phyloP scores from a whole-genome alignment of 2,888 invertebrate species.

The Rhabditoides inermis region DNA sequence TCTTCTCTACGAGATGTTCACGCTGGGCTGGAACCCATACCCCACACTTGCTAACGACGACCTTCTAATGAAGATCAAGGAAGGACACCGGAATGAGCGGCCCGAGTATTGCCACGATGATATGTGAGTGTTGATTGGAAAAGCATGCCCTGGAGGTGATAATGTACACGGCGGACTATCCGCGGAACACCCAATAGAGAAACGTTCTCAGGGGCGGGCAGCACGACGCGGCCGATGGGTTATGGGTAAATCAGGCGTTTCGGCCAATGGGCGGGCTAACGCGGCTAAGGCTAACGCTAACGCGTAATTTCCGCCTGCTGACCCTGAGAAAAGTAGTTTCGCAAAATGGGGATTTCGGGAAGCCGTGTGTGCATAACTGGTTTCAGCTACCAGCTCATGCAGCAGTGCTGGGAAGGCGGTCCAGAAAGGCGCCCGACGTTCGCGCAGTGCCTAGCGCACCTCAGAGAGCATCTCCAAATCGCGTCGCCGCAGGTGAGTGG shows the following conservation, averaged over 20 bases:
- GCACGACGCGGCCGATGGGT: too few relatives aligned
- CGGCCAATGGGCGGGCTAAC: too few relatives aligned
- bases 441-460: slow-evolving; percentile 47
- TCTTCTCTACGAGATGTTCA: slow-evolving; percentile 61
- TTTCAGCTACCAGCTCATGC: slow-evolving; percentile 68
- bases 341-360: neutral
- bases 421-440: slow-evolving; percentile 74
- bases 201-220: too few relatives aligned
- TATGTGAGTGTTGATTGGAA: slow-evolving; percentile 63
- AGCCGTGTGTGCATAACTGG: neutral
- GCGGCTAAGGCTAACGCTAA: too few relatives aligned
- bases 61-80: slow-evolving; percentile 58
- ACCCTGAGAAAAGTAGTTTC: neutral
- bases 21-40: slow-evolving; percentile 64
- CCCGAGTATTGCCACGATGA: slow-evolving; percentile 74
- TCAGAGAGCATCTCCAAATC: slow-evolving; percentile 14
- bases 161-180: too few relatives aligned
- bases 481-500: slow-evolving; percentile 13
- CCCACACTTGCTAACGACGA: slow-evolving; percentile 52
- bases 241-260: too few relatives aligned
- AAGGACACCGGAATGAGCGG: slow-evolving; percentile 78
- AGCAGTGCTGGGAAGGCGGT: slow-evolving; percentile 74
- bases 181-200: too few relatives aligned
- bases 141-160: too few relatives aligned
- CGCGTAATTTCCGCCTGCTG: too few relatives aligned